Conservation (phyloP, 2,113 vertebrate genomes). For the Rhinogobius similis region DNA sequence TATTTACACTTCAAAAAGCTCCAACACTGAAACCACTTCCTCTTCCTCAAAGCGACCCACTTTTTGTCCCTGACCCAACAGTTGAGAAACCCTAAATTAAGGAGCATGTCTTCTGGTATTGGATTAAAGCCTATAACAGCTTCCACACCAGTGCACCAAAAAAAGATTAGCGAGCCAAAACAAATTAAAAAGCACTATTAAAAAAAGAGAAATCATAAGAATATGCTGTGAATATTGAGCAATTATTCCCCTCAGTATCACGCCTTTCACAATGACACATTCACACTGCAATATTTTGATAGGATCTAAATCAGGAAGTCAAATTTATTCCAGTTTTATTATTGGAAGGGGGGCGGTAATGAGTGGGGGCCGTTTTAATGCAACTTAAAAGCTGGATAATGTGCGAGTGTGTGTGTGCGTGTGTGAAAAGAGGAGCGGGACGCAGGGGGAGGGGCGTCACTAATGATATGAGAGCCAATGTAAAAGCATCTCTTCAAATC, state of each 20-base stretch:
- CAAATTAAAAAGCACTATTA: slow-evolving; percentile 55
- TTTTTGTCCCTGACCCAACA: neutral
- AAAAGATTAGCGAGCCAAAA: slow-evolving; percentile 39
- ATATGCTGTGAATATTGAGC: slow-evolving; percentile 46
- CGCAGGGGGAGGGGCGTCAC: slow-evolving; percentile 53
- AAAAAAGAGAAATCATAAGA: slow-evolving; percentile 54
- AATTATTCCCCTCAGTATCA: slow-evolving; percentile 67
- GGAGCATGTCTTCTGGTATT: slow-evolving; percentile 1
- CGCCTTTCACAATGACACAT: slow-evolving; percentile 61
- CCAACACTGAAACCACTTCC: neutral
- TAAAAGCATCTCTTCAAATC: slow-evolving; percentile 95
- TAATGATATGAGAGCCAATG: slow-evolving; percentile 95
- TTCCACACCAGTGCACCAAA: neutral
- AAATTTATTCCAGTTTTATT: slow-evolving; percentile 74
- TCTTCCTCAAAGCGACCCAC: neutral
- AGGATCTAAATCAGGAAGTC: slow-evolving; percentile 73
- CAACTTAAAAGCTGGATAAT: slow-evolving; percentile 80
- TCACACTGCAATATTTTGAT: slow-evolving; percentile 76
- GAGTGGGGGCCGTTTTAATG: slow-evolving; percentile 70
- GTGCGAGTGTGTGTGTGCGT: neutral
- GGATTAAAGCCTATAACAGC: slow-evolving; percentile 22
- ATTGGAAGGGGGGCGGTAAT: slow-evolving; percentile 64
- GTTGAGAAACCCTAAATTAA: neutral
- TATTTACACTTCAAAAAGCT: neutral
- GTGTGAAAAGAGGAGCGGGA: slow-evolving; percentile 36